Evolutionary conservation across 2,113 vertebrate genomes (phyloP).

Genomic region (Myodes glareolus): DNA sequence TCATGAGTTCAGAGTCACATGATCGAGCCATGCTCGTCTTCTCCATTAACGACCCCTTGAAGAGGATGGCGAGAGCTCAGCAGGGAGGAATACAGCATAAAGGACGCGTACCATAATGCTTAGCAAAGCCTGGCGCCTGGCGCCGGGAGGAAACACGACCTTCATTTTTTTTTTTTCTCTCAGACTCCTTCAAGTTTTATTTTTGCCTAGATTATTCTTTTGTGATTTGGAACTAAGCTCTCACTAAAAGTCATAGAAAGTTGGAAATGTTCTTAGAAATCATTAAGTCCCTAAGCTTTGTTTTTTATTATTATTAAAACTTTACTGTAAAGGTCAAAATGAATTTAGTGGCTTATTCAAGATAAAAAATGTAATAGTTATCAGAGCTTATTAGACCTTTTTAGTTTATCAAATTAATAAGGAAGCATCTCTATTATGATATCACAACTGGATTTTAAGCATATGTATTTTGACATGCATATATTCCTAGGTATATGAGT

Average conservation of each 20-base stretch:
- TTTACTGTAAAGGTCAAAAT: conserved; percentile 4
- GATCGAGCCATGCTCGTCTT: conserved; percentile 65
- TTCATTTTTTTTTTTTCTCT: conserved; percentile 32
- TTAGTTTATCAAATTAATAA: conserved; percentile 57
- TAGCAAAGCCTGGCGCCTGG: conserved; percentile 54
- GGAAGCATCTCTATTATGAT: conserved; percentile 16
- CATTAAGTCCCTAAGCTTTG: background rate
- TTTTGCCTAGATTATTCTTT: conserved; percentile 47
- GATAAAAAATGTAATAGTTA: conserved; percentile 55
- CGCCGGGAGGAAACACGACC: conserved; percentile 28
- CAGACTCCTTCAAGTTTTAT: background rate
- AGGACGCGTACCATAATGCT: conserved; percentile 45
- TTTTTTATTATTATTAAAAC: background rate
- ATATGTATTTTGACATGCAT: background rate
- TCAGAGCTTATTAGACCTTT: conserved; percentile 37
- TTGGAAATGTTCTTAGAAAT: conserved; percentile 29
- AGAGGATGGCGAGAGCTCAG: conserved; percentile 64
- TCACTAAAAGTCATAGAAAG: conserved; percentile 40
- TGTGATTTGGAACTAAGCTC: conserved; percentile 49
- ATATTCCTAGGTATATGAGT: background rate
- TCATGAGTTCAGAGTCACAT: conserved; percentile 46
- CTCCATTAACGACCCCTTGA: conserved; percentile 65
- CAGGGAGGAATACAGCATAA: conserved; percentile 36
- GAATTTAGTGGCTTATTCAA: background rate
- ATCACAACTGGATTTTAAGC: conserved; percentile 30